Base-by-base conservation (phyloP, 92 coral and sea anemone genomes). In the Phenganax stokvisi region DNA sequence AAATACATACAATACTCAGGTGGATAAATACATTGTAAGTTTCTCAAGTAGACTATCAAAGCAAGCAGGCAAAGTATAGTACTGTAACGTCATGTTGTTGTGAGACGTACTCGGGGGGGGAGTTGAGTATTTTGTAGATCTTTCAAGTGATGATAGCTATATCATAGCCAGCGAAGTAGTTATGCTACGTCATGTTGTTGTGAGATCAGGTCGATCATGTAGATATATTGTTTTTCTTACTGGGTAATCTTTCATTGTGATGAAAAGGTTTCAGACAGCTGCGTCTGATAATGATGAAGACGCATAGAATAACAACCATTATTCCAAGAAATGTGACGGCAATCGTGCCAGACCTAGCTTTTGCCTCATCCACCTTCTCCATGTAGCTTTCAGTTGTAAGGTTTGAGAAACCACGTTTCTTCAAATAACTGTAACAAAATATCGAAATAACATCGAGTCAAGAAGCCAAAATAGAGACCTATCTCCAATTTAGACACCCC, bases 221-320 rank as follows among this genome's bases (percentile, higher is more conserved):
- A 59, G 27, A 59, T 13, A 13, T 59, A 59, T 13, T 13, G 16
- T 13, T 59, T 1, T 51, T 9, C 52, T 30, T 69, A 69, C 74
- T 16, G 9, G 74, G 74, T 0, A 69, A 8, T 17, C 74, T 30
- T 25, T 69, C 74, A 4, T 30, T 6, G 31, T 31, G 53, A 17
- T 69, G 47, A 69, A 3, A 69, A 6, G 74, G 74, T 51, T 69
- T 69, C 12, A 69, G 53, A 51, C 52, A 69, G 37, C 74, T 12
- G 52, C 74, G 52, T 69, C 74, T 7, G 8, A 51, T 7, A 51
- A 69, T 69, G 13, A 69, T 69, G 55, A 69, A 0, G 3, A 69
- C 4, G 30, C 53, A 30, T 1, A 69, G 13, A 12, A 69, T 16
- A 30, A 69, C 53, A 1, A 69, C 74, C 15, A 51, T 51, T 20